Percentiles rank a stretch among this genome's conserved stretches.
phyloP scores from a whole-genome alignment of 2,113 vertebrate species.

The Pardalotus punctatus region DNA sequence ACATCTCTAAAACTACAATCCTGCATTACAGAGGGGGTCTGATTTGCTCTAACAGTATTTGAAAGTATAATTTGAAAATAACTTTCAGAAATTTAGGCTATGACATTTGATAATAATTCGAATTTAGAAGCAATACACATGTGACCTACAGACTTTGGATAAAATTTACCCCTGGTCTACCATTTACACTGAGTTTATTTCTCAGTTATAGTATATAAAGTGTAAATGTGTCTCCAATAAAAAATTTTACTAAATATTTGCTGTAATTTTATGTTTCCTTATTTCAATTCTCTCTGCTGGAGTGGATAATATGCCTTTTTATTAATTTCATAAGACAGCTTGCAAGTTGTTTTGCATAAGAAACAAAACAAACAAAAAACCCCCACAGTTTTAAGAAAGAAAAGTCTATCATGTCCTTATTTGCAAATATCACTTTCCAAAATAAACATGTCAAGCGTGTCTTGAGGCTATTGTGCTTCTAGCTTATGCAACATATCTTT shows the following conservation, averaged over 20 bases:
- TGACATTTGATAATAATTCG: not conserved
- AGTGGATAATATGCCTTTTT: not conserved
- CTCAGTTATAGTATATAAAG: not conserved
- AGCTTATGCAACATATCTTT: not conserved
- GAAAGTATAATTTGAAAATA: not conserved
- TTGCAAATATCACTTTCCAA: not conserved
- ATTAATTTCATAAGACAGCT: not conserved
- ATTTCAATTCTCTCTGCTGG: not conserved
- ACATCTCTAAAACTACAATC: not conserved
- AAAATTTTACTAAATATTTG: not conserved
- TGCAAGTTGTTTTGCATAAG: not conserved
- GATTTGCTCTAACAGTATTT: not conserved
- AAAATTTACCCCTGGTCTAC: not conserved
- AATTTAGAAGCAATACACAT: not conserved
- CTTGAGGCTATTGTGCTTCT: not conserved
- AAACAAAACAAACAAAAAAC: not conserved
- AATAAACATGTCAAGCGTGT: not conserved
- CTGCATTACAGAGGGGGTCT: not conserved
- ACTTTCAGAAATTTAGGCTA: not conserved
- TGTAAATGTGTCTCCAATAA: not conserved
- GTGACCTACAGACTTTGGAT: not conserved
- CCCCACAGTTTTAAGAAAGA: not conserved
- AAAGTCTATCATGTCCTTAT: not conserved
- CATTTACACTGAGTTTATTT: not conserved
- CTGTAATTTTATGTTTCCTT: not conserved